These are phyloP conservation scores for Colinus virginianus DNA, from an alignment of 2,113 vertebrate genomes.

Conservation along the genomic window DNA sequence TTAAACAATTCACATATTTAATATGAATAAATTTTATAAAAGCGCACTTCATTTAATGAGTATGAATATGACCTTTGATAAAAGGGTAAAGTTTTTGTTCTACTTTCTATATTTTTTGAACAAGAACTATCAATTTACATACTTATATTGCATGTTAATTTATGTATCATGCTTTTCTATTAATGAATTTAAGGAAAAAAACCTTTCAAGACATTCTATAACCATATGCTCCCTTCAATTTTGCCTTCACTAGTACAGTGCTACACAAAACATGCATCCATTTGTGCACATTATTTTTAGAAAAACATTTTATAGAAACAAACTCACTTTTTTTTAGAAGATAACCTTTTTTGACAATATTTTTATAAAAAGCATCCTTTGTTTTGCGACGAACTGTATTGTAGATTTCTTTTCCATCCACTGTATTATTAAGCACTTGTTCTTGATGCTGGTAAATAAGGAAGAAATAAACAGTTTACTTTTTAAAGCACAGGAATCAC, in stretches of 20 bases:
- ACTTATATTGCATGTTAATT: not conserved
- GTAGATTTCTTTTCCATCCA: slow-evolving; percentile 97
- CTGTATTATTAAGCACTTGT: slow-evolving; percentile 90
- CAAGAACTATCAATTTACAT: not conserved
- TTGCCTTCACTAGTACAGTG: not conserved
- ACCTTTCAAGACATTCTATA: not conserved
- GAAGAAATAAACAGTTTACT: slow-evolving; percentile 23
- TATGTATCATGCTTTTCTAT: not conserved
- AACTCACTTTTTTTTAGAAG: slow-evolving; percentile 89
- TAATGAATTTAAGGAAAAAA: not conserved
- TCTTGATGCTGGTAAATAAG: slow-evolving; percentile 87
- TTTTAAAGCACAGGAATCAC: not conserved
- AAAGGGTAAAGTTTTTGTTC: not conserved
- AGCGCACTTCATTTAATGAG: not conserved
- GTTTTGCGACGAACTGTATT: slow-evolving; percentile 98
- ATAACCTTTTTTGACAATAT: slow-evolving; percentile 99
- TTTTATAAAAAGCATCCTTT: slow-evolving; percentile 99
- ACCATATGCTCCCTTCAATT: slow-evolving; percentile 10
- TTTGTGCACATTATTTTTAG: not conserved
- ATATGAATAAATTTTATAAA: not conserved
- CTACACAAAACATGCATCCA: not conserved
- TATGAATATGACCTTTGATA: not conserved
- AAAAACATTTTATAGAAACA: slow-evolving; percentile 62
- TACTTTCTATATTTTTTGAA: not conserved
- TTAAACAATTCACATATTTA: not conserved